Percentiles rank a stretch among this genome's conserved stretches.
Evolutionary conservation across 1,140 invertebrate species (phyloP).

Genomic region (Cyrtorhinus lividipennis): DNA sequence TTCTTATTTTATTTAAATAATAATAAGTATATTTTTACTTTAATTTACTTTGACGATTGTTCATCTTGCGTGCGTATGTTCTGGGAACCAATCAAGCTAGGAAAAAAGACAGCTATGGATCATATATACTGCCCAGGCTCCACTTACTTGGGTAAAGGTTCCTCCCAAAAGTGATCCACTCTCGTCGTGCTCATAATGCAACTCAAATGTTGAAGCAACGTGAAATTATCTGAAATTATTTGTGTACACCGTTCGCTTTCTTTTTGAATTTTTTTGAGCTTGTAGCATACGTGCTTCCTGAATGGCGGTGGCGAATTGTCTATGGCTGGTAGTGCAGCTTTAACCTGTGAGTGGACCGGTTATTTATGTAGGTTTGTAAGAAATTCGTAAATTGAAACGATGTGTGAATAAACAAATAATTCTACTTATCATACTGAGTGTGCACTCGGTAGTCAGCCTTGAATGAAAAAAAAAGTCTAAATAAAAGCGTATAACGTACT

Average conservation of each 20-base stretch:
- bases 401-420: neutral
- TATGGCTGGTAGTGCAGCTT: constrained; percentile 38
- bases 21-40: too few species aligned
- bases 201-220: constrained; percentile 36
- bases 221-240: constrained; percentile 40
- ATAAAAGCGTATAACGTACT: constrained; percentile 18
- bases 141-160: constrained; percentile 37
- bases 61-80: neutral
- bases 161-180: constrained; percentile 38
- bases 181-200: constrained; percentile 36
- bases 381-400: too few species aligned
- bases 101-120: neutral
- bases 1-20: too few species aligned
- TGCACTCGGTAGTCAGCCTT: neutral
- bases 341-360: constrained; percentile 30
- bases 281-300: constrained; percentile 37
- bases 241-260: constrained; percentile 36
- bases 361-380: neutral
- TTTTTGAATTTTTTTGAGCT: constrained; percentile 40
- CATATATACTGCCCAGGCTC: neutral
- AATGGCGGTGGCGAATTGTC: constrained; percentile 34
- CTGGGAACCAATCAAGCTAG: neutral
- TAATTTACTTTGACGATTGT: neutral
- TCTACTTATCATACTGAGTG: neutral
- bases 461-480: neutral